These are phyloP conservation scores for Nibea albiflora DNA, from an alignment of 2,113 vertebrate genomes.

Conservation along the genomic window DNA sequence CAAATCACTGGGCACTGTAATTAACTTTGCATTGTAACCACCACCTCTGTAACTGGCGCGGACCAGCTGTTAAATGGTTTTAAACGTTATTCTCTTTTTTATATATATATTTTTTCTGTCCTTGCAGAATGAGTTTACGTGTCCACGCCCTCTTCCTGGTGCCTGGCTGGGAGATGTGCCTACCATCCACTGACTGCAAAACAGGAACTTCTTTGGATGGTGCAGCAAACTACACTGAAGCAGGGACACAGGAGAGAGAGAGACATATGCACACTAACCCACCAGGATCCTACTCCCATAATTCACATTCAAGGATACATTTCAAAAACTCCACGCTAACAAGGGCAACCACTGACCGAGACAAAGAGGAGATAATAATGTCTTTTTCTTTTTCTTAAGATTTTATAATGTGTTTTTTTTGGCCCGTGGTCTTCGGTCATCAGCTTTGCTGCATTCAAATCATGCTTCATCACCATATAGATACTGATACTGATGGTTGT, in stretches of 20 bases:
- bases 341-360: constrained; percentile 24
- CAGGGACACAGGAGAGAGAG: constrained; percentile 27
- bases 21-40: constrained; percentile 73
- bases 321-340: constrained; percentile 23
- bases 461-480: constrained; percentile 30
- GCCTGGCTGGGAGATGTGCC: constrained; percentile 84
- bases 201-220: constrained; percentile 39
- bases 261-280: constrained; percentile 36
- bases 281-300: constrained; percentile 35
- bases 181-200: constrained; percentile 77
- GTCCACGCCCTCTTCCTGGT: constrained; percentile 84
- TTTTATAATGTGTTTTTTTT: constrained; percentile 58
- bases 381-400: constrained; percentile 36
- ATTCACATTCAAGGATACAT: constrained; percentile 39
- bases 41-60: constrained; percentile 42
- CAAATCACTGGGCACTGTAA: constrained; percentile 68
- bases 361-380: constrained; percentile 17
- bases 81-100: constrained; percentile 31
- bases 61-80: constrained; percentile 48
- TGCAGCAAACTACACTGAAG: constrained; percentile 29
- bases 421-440: constrained; percentile 46
- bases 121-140: constrained; percentile 84
- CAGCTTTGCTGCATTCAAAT: constrained; percentile 50
- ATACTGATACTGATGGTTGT: constrained; percentile 17
- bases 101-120: constrained; percentile 8